Evolutionary conservation across 2,888 invertebrate genomes (phyloP).

Genomic region (Ischnura elegans): DNA sequence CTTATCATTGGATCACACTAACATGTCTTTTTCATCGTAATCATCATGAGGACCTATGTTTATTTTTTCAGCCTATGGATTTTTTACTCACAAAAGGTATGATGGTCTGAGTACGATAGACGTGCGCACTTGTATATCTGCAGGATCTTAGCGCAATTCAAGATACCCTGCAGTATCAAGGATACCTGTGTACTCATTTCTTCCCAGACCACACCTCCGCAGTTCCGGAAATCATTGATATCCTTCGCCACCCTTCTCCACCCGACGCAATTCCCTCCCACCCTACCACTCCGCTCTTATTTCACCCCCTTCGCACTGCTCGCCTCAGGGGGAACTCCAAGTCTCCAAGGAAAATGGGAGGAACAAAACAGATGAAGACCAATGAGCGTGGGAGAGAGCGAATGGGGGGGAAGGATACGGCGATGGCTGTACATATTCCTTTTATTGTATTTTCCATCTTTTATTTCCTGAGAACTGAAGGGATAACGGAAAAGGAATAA

Average conservation of each 20-base stretch:
- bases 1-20: too few species aligned
- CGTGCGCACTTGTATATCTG: too few species aligned
- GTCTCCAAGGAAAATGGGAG: slow-evolving; percentile 28
- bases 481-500: background rate
- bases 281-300: background rate
- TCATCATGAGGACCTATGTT: too few species aligned
- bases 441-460: slow-evolving; percentile 17
- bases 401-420: background rate
- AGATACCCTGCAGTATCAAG: too few species aligned
- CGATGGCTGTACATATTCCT: background rate
- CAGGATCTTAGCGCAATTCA: too few species aligned
- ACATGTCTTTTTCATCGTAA: too few species aligned
- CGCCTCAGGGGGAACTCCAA: background rate
- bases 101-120: too few species aligned
- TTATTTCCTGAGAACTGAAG: background rate
- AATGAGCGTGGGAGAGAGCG: background rate
- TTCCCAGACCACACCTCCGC: background rate
- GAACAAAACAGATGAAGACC: slow-evolving; percentile 50
- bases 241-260: background rate
- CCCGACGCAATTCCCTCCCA: background rate
- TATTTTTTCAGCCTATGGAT: too few species aligned
- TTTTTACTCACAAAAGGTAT: too few species aligned
- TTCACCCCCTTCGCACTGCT: background rate
- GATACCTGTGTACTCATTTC: background rate
- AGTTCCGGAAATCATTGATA: slow-evolving; percentile 48